Percentiles rank a stretch among this genome's conserved stretches.
Evolutionary conservation across 1,140 invertebrate genomes (phyloP).

Genomic region (Anastrepha ludens): DNA sequence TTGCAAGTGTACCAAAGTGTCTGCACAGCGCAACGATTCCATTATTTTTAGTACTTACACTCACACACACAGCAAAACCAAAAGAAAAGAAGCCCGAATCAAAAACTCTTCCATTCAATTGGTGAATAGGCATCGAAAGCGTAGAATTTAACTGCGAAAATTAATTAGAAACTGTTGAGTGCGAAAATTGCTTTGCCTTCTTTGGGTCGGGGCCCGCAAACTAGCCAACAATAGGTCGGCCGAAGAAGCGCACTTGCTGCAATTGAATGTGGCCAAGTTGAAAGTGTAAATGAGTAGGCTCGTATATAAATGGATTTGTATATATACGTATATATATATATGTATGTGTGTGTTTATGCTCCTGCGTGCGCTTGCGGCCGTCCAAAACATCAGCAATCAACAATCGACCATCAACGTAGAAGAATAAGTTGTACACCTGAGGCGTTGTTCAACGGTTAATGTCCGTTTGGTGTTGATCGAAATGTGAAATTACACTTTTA

Average conservation of each 20-base stretch:
- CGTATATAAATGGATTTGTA: not conserved
- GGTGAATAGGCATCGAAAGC: not conserved
- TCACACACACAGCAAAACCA: not conserved
- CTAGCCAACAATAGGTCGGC: conserved; percentile 19
- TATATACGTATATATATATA: too few species aligned
- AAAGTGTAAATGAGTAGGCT: not conserved
- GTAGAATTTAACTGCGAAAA: conserved; percentile 27
- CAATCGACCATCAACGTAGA: not conserved
- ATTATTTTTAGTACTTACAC: conserved; percentile 21
- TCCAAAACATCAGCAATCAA: conserved; percentile 15
- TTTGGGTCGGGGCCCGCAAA: conserved; percentile 12
- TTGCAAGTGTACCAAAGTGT: not conserved
- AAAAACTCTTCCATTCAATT: not conserved
- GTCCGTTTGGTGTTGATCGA: not conserved
- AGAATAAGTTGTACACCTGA: not conserved
- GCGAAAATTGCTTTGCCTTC: conserved; percentile 45
- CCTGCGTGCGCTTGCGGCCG: not conserved
- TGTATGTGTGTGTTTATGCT: not conserved
- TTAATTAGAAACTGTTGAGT: conserved; percentile 52
- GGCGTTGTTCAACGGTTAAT: conserved; percentile 13
- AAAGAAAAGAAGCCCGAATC: not conserved
- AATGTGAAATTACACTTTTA: conserved; percentile 44
- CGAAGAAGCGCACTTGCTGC: not conserved
- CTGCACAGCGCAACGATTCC: conserved; percentile 5
- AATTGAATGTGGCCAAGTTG: not conserved